These are phyloP conservation scores for Sciaenops ocellatus DNA, from an alignment of 2,797 vertebrate genomes.

Conservation along the genomic window DNA sequence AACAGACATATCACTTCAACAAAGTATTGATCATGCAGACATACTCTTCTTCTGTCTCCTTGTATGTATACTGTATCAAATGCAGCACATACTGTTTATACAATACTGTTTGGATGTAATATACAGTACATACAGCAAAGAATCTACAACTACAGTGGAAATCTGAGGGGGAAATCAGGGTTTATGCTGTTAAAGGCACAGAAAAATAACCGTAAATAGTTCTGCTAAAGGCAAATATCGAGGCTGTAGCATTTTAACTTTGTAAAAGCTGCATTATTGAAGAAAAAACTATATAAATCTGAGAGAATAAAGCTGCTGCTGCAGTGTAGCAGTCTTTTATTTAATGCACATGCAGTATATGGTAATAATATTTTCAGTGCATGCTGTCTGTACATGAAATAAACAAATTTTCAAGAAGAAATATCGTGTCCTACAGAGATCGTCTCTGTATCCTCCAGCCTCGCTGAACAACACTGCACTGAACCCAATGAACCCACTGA, in stretches of 20 bases:
- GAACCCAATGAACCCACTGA: constrained; percentile 64
- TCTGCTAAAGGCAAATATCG: background rate
- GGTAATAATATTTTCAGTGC: background rate
- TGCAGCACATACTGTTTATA: background rate
- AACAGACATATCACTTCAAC: background rate
- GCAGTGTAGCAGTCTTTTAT: background rate
- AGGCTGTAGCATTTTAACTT: background rate
- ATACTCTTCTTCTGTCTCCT: background rate
- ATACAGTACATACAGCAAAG: background rate
- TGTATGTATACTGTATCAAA: background rate
- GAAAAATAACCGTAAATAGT: fast-evolving
- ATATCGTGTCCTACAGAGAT: constrained; percentile 12
- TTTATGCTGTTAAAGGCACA: background rate
- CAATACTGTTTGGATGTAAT: background rate
- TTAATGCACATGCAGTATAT: background rate
- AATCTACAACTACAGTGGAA: too few relatives aligned
- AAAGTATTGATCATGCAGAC: background rate
- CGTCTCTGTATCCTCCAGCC: constrained; percentile 11
- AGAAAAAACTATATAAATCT: background rate
- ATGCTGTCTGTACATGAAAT: constrained; percentile 1
- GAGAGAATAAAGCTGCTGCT: constrained; percentile 17
- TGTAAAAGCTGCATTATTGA: constrained; percentile 21
- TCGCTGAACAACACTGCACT: constrained; percentile 36
- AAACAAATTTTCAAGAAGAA: constrained; percentile 14
- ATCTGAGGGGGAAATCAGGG: background rate